Percentiles rank a stretch among this genome's conserved stretches.
These are phyloP conservation scores for Aphelenchoides avenae DNA, from an alignment of 1,140 invertebrate species.

Conservation along the genomic window DNA sequence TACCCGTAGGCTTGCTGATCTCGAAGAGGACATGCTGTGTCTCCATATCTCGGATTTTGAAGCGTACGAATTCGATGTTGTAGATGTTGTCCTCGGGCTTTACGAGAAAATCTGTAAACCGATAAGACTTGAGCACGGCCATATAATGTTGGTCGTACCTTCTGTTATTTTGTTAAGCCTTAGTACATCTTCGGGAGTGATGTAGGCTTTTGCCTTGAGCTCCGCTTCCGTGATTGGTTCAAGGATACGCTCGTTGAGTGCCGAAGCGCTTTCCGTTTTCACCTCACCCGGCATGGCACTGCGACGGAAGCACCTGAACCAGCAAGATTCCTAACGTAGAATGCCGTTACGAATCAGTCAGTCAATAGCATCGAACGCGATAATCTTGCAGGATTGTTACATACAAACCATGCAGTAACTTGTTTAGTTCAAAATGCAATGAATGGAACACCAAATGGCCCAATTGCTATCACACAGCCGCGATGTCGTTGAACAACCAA, in stretches of 20 bases:
- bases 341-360: no score
- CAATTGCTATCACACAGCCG: no score
- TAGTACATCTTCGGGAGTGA: constrained; percentile 56
- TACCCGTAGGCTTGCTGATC: constrained; percentile 79
- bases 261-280: not conserved
- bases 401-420: no score
- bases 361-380: no score
- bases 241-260: constrained; percentile 19
- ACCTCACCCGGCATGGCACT: no score
- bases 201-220: constrained; percentile 35
- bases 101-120: constrained; percentile 76
- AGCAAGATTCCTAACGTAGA: no score
- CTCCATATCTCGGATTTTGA: constrained; percentile 92
- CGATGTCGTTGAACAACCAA: no score
- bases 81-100: constrained; percentile 89
- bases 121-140: constrained; percentile 9
- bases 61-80: constrained; percentile 94
- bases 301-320: no score
- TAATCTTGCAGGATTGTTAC: no score
- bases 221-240: constrained; percentile 50
- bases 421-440: no score
- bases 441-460: no score
- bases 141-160: constrained; percentile 28
- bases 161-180: constrained; percentile 49
- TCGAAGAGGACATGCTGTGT: constrained; percentile 88